Evolutionary conservation across 2,113 vertebrate genomes (phyloP).

Genomic region (Hydrolagus affinis): DNA sequence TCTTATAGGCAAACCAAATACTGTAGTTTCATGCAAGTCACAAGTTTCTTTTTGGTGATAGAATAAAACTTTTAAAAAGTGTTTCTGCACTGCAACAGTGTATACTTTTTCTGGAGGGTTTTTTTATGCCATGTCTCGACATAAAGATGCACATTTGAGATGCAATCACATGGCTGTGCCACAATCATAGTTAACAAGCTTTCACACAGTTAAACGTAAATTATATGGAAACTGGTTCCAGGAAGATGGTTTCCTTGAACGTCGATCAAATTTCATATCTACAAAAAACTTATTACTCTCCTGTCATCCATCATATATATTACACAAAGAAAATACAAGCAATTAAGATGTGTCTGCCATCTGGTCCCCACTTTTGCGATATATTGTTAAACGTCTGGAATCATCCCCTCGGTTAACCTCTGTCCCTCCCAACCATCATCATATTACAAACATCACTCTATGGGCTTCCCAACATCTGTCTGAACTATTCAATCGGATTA

Average conservation of each 20-base stretch:
- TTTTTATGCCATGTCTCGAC: not conserved
- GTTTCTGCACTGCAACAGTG: not conserved
- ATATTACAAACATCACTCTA: conserved; percentile 38
- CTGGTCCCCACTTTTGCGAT: conserved; percentile 28
- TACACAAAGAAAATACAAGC: not conserved
- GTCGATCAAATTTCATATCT: conserved; percentile 35
- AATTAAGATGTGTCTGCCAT: conserved; percentile 40
- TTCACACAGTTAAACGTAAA: not conserved
- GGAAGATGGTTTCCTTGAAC: conserved; percentile 26
- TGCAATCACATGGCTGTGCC: not conserved
- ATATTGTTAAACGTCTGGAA: conserved; percentile 32
- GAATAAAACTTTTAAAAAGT: too few relatives aligned
- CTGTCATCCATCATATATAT: not conserved
- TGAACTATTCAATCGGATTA: not conserved
- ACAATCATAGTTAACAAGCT: not conserved
- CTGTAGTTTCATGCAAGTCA: too few relatives aligned
- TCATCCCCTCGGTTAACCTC: not conserved
- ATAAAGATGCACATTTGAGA: not conserved
- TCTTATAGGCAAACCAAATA: too few relatives aligned
- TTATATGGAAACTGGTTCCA: not conserved
- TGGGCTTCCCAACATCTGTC: not conserved
- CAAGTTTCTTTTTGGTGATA: too few relatives aligned
- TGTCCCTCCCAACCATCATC: conserved; percentile 26
- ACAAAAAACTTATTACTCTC: conserved; percentile 22
- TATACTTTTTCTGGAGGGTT: not conserved